Conservation (phyloP, 2,888 invertebrate genomes). For the Lysandra coridon region DNA sequence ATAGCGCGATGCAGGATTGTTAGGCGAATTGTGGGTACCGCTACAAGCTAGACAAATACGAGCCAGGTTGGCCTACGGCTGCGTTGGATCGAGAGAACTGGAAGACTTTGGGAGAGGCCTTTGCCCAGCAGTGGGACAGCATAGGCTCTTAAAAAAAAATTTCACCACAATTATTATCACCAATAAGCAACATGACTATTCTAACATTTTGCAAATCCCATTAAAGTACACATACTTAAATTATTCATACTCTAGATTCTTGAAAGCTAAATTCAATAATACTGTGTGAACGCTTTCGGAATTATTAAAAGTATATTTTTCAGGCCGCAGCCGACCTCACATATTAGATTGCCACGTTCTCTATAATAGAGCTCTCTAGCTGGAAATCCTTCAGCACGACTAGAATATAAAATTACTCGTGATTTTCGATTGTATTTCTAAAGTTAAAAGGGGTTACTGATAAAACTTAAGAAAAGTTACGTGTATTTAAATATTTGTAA, state of each 20-base stretch:
- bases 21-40: no score
- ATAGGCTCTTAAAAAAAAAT: no score
- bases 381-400: slow-evolving; percentile 17
- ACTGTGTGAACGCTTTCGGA: neutral
- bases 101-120: no score
- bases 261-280: neutral
- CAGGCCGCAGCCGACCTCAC: neutral
- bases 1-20: no score
- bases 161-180: no score
- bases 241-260: neutral
- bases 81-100: no score
- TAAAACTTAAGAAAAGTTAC: no score
- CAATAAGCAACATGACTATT: no score
- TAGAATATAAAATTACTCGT: slow-evolving; percentile 20
- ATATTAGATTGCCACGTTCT: slow-evolving; percentile 27
- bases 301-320: slow-evolving; percentile 24
- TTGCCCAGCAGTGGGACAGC: no score
- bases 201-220: neutral
- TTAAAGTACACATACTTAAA: neutral
- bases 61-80: no score
- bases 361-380: slow-evolving; percentile 22
- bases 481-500: neutral
- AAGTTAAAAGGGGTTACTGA: neutral
- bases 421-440: slow-evolving; percentile 20
- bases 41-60: no score